Conservation (phyloP, 2,113 vertebrate species). For the Dipodomys merriami region DNA sequence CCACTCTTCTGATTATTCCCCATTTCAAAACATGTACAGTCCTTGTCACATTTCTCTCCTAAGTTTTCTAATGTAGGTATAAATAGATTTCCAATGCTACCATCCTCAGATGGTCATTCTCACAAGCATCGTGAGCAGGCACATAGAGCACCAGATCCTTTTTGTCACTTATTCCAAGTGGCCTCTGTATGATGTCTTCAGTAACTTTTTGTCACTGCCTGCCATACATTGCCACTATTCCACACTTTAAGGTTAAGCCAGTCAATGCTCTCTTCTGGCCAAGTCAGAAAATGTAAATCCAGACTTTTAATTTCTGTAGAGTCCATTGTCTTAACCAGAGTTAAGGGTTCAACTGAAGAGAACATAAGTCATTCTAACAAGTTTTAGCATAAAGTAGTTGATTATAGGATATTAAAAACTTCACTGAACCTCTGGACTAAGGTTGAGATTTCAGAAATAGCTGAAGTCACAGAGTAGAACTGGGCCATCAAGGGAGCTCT, state of each 20-base stretch:
- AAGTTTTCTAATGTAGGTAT: background rate
- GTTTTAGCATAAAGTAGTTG: background rate
- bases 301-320: conserved; percentile 10
- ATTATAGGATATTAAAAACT: background rate
- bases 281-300: conserved; percentile 15
- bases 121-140: background rate
- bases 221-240: background rate
- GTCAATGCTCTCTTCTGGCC: background rate
- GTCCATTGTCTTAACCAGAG: background rate
- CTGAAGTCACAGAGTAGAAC: background rate
- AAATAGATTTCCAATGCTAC: background rate
- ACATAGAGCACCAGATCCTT: background rate
- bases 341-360: background rate
- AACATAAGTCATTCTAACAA: conserved; percentile 19
- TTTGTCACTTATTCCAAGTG: background rate
- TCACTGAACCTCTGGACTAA: conserved; percentile 15
- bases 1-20: background rate
- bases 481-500: conserved; percentile 3
- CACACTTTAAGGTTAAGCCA: background rate
- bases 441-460: conserved; percentile 35
- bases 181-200: background rate
- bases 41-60: background rate
- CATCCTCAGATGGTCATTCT: background rate
- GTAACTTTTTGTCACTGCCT: background rate
- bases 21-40: background rate